Conservation (phyloP, 2,797 vertebrate genomes). For the Coccyzus lansbergi region DNA sequence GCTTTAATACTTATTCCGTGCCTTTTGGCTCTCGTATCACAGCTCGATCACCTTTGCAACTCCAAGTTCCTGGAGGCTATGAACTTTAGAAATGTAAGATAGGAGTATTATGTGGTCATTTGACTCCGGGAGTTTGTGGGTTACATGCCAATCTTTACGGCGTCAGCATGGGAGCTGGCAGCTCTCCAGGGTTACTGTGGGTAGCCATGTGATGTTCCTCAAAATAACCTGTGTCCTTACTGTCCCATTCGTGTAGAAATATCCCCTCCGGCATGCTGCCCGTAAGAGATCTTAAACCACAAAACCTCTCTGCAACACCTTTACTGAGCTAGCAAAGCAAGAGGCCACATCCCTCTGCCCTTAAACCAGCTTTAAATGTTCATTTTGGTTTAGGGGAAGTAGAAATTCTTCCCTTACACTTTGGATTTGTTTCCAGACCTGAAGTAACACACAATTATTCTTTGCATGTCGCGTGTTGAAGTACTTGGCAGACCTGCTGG, state of each 20-base stretch:
- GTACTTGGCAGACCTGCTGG: background rate
- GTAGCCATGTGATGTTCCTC: background rate
- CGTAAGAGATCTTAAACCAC: background rate
- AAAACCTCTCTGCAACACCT: background rate
- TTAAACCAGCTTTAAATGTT: background rate
- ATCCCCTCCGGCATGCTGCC: background rate
- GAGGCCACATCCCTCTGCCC: background rate
- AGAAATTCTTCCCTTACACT: background rate
- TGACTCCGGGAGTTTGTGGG: background rate
- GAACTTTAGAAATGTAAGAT: background rate
- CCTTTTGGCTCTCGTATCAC: background rate
- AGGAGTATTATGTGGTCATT: background rate
- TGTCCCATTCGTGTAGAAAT: background rate
- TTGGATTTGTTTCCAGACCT: background rate
- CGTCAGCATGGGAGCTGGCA: background rate
- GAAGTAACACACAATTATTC: background rate
- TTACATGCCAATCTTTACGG: background rate
- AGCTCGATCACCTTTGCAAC: background rate
- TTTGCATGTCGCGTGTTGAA: no score
- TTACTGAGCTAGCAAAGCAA: background rate
- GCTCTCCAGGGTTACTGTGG: background rate
- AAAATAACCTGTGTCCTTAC: background rate
- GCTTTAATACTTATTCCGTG: background rate
- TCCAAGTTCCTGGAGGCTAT: background rate
- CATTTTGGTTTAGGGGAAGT: background rate